Percentiles rank a stretch among this genome's conserved stretches.
Evolutionary conservation across 2,888 invertebrate species (phyloP).

Genomic region (Chloroclystis v-ata): DNA sequence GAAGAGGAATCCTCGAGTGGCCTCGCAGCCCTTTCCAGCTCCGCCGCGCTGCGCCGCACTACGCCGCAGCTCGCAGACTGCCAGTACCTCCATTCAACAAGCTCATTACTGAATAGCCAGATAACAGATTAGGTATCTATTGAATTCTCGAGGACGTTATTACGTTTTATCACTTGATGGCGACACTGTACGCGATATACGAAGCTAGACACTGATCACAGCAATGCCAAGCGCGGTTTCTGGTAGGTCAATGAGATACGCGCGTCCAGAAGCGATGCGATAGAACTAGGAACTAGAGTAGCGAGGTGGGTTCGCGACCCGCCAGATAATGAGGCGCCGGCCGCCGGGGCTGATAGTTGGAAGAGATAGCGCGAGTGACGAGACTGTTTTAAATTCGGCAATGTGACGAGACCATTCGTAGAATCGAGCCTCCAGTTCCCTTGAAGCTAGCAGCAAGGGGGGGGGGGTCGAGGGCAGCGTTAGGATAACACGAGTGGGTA

Average conservation of each 20-base stretch:
- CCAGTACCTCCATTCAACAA: constrained; percentile 38
- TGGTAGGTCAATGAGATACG: background rate
- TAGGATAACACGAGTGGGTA: too few species aligned
- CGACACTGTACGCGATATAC: constrained; percentile 19
- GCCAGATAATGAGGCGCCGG: constrained; percentile 33
- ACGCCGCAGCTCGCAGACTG: constrained; percentile 41
- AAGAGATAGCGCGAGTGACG: constrained; percentile 40
- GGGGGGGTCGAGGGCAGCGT: too few species aligned
- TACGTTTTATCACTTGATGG: constrained; percentile 48
- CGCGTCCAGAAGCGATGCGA: constrained; percentile 1
- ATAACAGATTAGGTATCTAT: constrained; percentile 71
- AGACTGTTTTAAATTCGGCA: too few species aligned
- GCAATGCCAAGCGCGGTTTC: background rate
- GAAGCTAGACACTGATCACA: background rate
- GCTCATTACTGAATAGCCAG: constrained; percentile 72
- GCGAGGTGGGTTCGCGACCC: constrained; percentile 22
- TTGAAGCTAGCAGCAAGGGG: too few species aligned
- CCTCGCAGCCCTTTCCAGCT: too few species aligned
- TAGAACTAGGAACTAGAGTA: constrained; percentile 6
- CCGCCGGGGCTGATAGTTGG: constrained; percentile 54
- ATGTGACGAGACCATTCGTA: too few species aligned
- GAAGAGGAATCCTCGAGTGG: too few species aligned
- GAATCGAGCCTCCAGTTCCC: too few species aligned
- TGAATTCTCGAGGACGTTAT: constrained; percentile 65
- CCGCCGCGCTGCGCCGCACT: constrained; percentile 35